Conservation (phyloP, 2,888 invertebrate genomes). For the Drosophila mettleri region DNA sequence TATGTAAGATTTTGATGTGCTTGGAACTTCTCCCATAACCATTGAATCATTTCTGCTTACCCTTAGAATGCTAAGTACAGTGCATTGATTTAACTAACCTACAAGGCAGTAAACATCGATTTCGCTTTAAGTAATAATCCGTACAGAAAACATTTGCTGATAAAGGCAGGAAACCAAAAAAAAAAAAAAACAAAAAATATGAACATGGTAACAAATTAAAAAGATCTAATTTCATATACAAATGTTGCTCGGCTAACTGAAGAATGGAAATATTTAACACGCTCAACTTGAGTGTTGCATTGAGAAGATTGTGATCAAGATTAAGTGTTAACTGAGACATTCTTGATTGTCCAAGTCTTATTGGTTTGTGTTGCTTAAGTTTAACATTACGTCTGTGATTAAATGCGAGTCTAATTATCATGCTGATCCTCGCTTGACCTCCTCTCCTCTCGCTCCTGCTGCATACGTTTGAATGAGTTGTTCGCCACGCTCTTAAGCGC, state of each 20-base stretch:
- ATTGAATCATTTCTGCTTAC: conserved; percentile 1
- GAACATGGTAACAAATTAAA: conserved; percentile 13
- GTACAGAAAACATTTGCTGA: conserved; percentile 3
- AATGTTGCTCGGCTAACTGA: background rate
- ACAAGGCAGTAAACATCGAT: conserved; percentile 56
- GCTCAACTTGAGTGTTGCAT: background rate
- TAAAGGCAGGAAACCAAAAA: conserved; percentile 2
- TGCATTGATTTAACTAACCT: conserved; percentile 28
- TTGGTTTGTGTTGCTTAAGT: conserved; percentile 7
- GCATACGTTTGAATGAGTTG: conserved; percentile 80
- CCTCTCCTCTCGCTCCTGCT: conserved; percentile 47
- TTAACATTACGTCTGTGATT: conserved; percentile 6
- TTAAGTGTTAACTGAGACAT: background rate
- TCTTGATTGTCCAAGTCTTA: background rate
- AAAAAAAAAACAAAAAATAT: conserved; percentile 16
- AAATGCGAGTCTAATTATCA: conserved; percentile 45
- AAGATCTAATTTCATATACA: background rate
- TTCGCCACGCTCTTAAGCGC: conserved; percentile 86
- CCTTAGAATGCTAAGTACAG: conserved; percentile 47
- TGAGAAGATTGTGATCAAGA: background rate
- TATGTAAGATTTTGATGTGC: background rate
- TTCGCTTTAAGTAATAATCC: conserved; percentile 24
- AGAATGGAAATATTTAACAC: background rate
- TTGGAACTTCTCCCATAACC: conserved; percentile 17
- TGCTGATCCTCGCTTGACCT: conserved; percentile 31